Evolutionary conservation across 2,797 vertebrate species (phyloP), one percentile per base, ranked within the genome.

Genomic region (Coluber constrictor): DNA sequence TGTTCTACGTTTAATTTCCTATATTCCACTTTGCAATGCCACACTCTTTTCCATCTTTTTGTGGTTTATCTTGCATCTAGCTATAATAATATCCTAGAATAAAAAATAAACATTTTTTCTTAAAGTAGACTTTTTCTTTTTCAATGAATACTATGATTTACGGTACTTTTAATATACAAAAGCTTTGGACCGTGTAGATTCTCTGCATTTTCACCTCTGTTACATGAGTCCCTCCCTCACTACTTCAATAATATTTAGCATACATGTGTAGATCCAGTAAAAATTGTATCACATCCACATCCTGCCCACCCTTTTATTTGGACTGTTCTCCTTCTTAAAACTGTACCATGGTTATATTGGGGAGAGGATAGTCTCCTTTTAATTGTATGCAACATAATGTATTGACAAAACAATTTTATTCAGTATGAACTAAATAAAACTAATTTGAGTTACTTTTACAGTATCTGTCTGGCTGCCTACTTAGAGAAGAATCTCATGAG

Each of bases 71-170:
- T 66, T 89, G 86, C 51, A 93, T 95, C 88, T 93, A 59, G 51
- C 66, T 94, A 88, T 92, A 94, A 91, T 74, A 86, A 37, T 61
- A 61, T 91, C 54, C 8, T 37, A 90, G 86, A 0, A 0, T 90
- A 74, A 88, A 86, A 91, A 97, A 97, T 97, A 97, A 97, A 97
- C 1, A 74, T 51, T 59, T 92, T 93, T 63, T 96, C 96, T 96
- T 83, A 96, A 92, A 95, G 7, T 27, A 15, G 86, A 1, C 23
- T 88, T 90, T 60, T 43, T 57, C 91, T 95, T 93, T 87, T 83
- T 90, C 23, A 1, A 2, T 23, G 5, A 74, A 51, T n/a, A 56
- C 8, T 1, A 2, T 3, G 1, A 47, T 55, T 90, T 5, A 9
- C 87, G 93, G 90, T 63, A 47, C 90, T 94, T 3, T 74, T 6